Base-by-base conservation (phyloP, 2,797 vertebrate genomes). In the Tragelaphus eurycerus region DNA sequence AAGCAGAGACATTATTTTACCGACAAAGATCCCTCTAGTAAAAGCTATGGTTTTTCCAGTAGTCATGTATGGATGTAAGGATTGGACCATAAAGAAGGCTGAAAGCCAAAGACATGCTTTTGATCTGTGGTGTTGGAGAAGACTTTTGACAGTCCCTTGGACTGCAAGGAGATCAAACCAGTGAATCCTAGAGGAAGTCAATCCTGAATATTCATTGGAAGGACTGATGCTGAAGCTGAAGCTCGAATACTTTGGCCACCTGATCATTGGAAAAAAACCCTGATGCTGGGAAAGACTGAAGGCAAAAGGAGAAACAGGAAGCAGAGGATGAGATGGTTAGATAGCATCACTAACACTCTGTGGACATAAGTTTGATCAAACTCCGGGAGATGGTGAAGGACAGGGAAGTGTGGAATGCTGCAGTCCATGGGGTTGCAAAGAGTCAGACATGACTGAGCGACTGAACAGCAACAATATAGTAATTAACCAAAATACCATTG, bases 401-500 rank as follows among this genome's bases (percentile, higher is more conserved):
- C n/a, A 71, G 64, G n/a, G 10, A 71, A 71, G 67, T 71, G 34
- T 71, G 21, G 34, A 71, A 38, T 3, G 67, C 67, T 71, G 34
- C 34, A 71, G 67, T 38, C 67, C 67, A 71, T 38, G 67, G 67
- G 34, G 34, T 7, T 71, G 67, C 67, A 71, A 71, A 71, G 67
- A 38, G 67, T 71, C 34, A 71, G 67, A 71, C 11, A 13, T 38
- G 34, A 38, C 34, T 23, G 34, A 23, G 34, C 0, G 6, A 71
- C 34, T 71, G 34, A 71, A 38, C 12, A 71, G 67, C 67, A 71
- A 71, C 34, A 98, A 50, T 92, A 89, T 13, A 95, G 92, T 86
- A 71, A 94, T 96, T 83, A 93, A 86, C 90, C 92, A 96, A 96
- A 96, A 89, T 16, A 83, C 12, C 50, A 82, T 79, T 93, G 38